phyloP scores from a whole-genome alignment of 2,888 invertebrate genomes.

The Ormia ochracea region DNA sequence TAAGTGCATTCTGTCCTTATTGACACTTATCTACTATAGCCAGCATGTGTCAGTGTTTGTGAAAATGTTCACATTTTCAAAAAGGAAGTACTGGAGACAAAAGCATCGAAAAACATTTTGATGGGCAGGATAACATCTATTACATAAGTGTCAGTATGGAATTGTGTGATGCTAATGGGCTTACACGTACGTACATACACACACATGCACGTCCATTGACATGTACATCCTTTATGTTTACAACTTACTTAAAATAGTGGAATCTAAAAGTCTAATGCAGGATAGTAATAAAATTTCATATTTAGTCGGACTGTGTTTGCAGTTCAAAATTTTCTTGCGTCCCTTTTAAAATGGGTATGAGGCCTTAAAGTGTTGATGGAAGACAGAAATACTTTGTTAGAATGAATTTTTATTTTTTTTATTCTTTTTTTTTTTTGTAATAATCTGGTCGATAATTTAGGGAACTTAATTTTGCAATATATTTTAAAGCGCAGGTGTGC shows the following conservation, averaged over 20 bases:
- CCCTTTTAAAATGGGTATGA: too few species aligned
- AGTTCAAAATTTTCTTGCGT: not conserved
- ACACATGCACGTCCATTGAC: too few species aligned
- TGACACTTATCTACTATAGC: not conserved
- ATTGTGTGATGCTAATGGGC: not conserved
- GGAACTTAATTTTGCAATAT: too few species aligned
- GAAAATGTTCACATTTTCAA: not conserved
- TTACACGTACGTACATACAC: not conserved
- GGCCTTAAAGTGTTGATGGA: too few species aligned
- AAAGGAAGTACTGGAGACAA: not conserved
- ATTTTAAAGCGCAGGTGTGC: too few species aligned
- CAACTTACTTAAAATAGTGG: slow-evolving; percentile 7
- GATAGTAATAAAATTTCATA: not conserved
- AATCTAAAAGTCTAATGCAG: not conserved
- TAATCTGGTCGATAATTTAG: too few species aligned
- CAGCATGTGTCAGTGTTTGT: not conserved
- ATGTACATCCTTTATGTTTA: not conserved
- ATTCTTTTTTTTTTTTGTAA: too few species aligned
- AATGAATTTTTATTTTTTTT: too few species aligned
- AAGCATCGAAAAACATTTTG: not conserved
- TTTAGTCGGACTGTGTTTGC: not conserved
- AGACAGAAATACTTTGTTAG: too few species aligned
- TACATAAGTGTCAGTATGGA: not conserved
- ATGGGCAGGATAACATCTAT: not conserved
- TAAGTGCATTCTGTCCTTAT: not conserved